Percentiles rank a stretch among this genome's conserved stretches.
Conservation (phyloP, 2,888 invertebrate genomes). For the Syritta pipiens region DNA sequence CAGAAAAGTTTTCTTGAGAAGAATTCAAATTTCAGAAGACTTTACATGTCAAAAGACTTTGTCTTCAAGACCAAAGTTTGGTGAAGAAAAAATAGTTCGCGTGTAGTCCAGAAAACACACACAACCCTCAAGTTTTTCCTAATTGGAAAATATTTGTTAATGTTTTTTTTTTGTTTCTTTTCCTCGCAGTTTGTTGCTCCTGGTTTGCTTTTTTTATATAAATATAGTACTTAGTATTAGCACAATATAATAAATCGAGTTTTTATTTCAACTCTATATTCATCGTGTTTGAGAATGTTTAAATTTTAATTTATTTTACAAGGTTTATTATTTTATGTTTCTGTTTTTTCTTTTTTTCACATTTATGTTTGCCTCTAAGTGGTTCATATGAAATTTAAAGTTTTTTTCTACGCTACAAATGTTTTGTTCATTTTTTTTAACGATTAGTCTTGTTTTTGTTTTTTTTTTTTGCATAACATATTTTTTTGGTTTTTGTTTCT, state of each 20-base stretch:
- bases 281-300: background rate
- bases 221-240: conserved; percentile 17
- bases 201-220: background rate
- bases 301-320: conserved; percentile 20
- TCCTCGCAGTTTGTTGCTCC: background rate
- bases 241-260: conserved; percentile 25
- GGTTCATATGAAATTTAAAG: background rate
- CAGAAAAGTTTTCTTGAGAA: too few relatives aligned
- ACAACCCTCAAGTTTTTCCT: too few relatives aligned
- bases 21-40: too few relatives aligned
- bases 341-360: background rate
- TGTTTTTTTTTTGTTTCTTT: too few relatives aligned
- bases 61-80: too few relatives aligned
- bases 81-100: too few relatives aligned
- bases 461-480: background rate
- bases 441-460: background rate
- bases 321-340: background rate
- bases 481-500: background rate
- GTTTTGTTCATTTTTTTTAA: background rate
- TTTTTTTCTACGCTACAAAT: background rate
- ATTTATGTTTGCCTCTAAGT: background rate
- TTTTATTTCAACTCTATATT: background rate
- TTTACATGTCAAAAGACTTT: too few relatives aligned
- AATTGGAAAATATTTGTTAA: background rate
- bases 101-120: too few relatives aligned